Base-by-base conservation (phyloP, 1,140 invertebrate species). In the Drosophila saltans region DNA sequence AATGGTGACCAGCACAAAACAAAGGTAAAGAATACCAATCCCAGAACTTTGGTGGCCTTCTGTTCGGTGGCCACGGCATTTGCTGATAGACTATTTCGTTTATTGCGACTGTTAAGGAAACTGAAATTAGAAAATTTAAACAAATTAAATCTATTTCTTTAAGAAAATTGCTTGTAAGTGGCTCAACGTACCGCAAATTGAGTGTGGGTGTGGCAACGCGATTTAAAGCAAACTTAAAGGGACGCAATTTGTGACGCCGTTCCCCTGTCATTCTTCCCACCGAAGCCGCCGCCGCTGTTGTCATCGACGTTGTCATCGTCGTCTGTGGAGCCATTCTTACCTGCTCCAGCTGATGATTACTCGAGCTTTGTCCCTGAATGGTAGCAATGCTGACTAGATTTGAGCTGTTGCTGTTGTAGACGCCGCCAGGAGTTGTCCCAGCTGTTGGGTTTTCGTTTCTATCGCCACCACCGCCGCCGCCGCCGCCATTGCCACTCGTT, bases 1-100 rank as follows among this genome's bases (percentile, higher is more conserved):
- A 98, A 98, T 0, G 97, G 97, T 1, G 96, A 94, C 97, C 97
- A 98, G 86, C 97, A 97, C 3, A 97, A 93, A 10, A 98, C 97
- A 91, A 98, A 98, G 0, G 96, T 97, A 92, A 97, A 97, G 92
- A 98, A 98, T 0, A 98, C 97, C 0, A 97, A 92, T 2, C 97
- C 97, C 1, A 97, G 93, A 0, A 97, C 81, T 92, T 96, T 97
- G 64, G 95, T 95, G 0, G 96, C 96, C 84, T 97, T 97, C 90
- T 97, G 96, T 81, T 97, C 96, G 7, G 96, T 97, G 21, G 96
- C 96, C 1, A 97, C 96, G 0, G 95, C 95, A 81, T 96, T 96
- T 1, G 96, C 96, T 2, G 96, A 95, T 58, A 96, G 72, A 1
- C 94, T 95, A 78, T 95, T 94, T 48, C 95, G 93, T 80, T 94